Base-by-base conservation (phyloP, 2,797 vertebrate species). In the Luscinia megarhynchos region DNA sequence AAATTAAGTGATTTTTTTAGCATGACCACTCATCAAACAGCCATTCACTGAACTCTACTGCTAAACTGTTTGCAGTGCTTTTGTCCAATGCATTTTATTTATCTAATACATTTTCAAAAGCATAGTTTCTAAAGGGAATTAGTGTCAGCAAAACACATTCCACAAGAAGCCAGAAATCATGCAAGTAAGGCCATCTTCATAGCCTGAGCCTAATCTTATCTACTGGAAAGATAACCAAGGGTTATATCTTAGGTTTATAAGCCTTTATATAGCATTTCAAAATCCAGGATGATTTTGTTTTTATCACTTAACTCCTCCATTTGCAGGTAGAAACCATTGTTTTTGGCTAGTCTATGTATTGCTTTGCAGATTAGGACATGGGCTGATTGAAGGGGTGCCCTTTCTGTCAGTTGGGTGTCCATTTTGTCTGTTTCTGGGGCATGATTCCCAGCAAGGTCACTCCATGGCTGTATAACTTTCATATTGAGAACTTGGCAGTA, bases 191-290 rank as follows among this genome's bases (percentile, higher is more conserved):
- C 69, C 92, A 83, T 89, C 68, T 94, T 84, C 89, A 38, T 90
- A 96, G 43, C 20, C 80, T 55, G 46, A 87, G 40, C 75, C 80
- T 97, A 96, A 96, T 94, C 93, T 96, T 95, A 97, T 95, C 93
- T 93, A 93, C 89, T 84, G 88, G 70, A 92, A 95, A 97, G 96
- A 94, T 88, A 95, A 85, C 69, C 80, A 89, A 76, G 85, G 91
- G 64, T 96, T 94, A 87, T 90, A 96, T 75, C 94, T 90, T 95
- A 90, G 54, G 54, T 90, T 64, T 90, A 90, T 96, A 77, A 69
- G 87, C 64, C 62, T 91, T 94, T 95, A 91, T 91, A 80, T 75
- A 95, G 67, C 92, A 83, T 97, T 97, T 94, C 84, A 94, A 97
- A 97, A 94, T 90, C 87, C 76, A 93, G 51, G 48, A 80, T 41